Evolutionary conservation across 2,797 vertebrate species (phyloP), one percentile per base, ranked within the genome.

Genomic region (Epinephelus coioides): DNA sequence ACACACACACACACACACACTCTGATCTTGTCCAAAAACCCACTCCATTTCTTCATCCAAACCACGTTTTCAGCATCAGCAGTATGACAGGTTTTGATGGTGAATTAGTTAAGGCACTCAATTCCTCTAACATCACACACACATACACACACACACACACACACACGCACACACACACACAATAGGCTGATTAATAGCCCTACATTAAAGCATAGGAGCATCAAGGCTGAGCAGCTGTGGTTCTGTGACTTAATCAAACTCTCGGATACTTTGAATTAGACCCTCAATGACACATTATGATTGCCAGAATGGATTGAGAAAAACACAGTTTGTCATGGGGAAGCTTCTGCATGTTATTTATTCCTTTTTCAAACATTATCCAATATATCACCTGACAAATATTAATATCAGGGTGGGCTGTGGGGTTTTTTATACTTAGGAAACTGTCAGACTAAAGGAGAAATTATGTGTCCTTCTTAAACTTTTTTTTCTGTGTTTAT

Each of bases 191-290:
- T 91, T 91, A 82, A 91, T 87, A 69, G 81, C 78, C 49, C n/a
- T 12, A 80, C 77, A 82, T 91, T 88, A 85, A 84, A 85, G 84
- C 47, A 54, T 78, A 73, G 72, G 76, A 63, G 71, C 83, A 64
- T 83, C 76, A 65, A 65, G 76, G 40, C 73, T 71, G 71, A 65
- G 74, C 81, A 88, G 85, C 76, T 78, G 81, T 75, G 65, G 55
- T 77, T 77, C 55, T 78, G 78, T 84, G 87, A 89, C 81, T 89
- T 70, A 86, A 88, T 87, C 78, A 89, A 83, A 85, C 84, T 86
- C 82, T 90, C 75, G 34, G 54, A 86, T 84, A 75, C 66, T 88
- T 84, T 84, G 68, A 76, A 82, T 84, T 53, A 72, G 59, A 82
- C 46, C 57, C 74, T 86, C 70, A 73, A 25, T 88, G 83, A 82